Base-by-base conservation (phyloP, 2,888 invertebrate species). In the Polyploca ridens region DNA sequence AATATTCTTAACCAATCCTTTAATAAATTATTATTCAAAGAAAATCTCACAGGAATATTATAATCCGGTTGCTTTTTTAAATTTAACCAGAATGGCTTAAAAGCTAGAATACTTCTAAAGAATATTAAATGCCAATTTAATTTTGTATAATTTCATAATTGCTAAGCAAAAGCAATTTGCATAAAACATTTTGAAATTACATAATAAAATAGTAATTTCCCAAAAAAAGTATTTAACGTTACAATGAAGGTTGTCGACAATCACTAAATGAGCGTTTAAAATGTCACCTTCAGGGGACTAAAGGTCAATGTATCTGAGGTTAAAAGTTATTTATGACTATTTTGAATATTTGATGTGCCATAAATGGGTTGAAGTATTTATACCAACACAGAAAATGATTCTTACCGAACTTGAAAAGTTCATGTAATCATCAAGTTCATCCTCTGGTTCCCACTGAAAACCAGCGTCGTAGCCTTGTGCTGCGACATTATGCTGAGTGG, bases 311-410 rank as follows among this genome's bases (percentile, higher is more conserved):
- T 54, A n/a, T 54, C 54, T 10, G 7, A 54, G 10, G 54, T 54
- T 54, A 54, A 54, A 54, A 54, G 54, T 54, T 19, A 54, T 54
- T 54, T 54, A 54, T 54, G 54, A 54, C 19, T 54, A 54, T 54
- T 54, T 54, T 54, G 54, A 54, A 54, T 54, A 10, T 54, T 54
- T 54, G 10, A 54, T 54, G 54, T 54, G 4, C 54, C 54, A 10
- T 54, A 54, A 54, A 54, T 19, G 54, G 46, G 54, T 19, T 54
- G 54, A 54, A 54, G 54, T 54, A 54, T 49, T 49, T 49, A 49
- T 49, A 49, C 14, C 49, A 16, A 16, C 49, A 49, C 46, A 3
- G 16, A 49, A n/a, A 49, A 16, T 49, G 19, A 54, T 54, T 19
- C 19, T 0, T 54, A 19, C 54, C 19, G 10, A 2, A 54, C 1